Evolutionary conservation across 2,888 invertebrate species (phyloP), one percentile per base, ranked within the genome.

Genomic region (Lymantria monacha): DNA sequence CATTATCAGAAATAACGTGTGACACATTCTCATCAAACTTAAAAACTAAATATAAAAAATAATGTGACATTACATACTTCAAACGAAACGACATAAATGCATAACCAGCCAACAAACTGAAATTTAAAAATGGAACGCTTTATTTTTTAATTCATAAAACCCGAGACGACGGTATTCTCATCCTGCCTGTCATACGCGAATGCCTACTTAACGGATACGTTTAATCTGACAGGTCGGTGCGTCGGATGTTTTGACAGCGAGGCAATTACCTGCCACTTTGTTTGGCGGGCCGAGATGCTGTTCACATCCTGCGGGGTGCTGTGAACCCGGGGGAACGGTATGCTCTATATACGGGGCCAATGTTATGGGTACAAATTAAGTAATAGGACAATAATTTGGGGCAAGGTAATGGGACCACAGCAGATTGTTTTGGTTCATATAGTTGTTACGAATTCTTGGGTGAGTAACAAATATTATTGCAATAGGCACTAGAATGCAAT

Each of bases 201-300:
- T 57, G 69, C 70, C 79, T 85, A 76, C 77, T 85, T 83, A 85
- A 74, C 85, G 85, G 85, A 87, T 86, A 86, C 79, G 70, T 77
- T 70, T 85, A 85, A 86, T 86, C 85, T 74, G 85, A 84, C 87
- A 81, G 76, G 63, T 67, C 70, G 65, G 50, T 65, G 70, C 71
- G 78, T 85, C 82, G 85, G 87, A 85, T 87, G 86, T 90, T 90
- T 86, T 90, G 90, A 90, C 91, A 88, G 79, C 72, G 53, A 53
- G 59, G 76, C 90, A 88, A 90, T 90, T 87, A 87, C 84, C 85
- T 85, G 86, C 73, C 83, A 82, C 77, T 80, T 79, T 74, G 79
- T 75, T 76, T 73, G 76, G 78, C 71, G 76, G 75, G 59, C 61
- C 65, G 72, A 64, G 46, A 72, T 72, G 69, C 64, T 63, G 77